Evolutionary conservation across 2,797 vertebrate species (phyloP), one percentile per base, ranked within the genome.

Genomic region (Pteropus rufus): DNA sequence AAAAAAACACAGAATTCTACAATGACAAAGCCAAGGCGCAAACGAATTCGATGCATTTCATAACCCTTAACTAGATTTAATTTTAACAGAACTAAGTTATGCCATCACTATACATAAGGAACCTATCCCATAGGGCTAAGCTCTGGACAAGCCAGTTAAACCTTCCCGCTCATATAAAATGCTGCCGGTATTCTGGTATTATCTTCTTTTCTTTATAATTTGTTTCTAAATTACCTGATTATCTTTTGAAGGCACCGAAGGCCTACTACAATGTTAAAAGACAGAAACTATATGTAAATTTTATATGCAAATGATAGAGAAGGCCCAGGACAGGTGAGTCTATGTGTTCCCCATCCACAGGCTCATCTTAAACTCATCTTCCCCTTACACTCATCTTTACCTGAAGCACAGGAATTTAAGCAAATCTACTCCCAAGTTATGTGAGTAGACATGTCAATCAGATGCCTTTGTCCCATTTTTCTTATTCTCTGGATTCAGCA

Each of bases 41-140:
- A 82, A 34, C 36, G 73, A 90, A 31, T 34, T 52, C 31, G n/a
- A 79, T 76, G 10, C 36, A 24, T 73, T 91, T 79, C 52, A 62
- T 52, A 92, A 81, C 62, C 5, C 31, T 92, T 56, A 77, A 52
- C 29, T 29, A 44, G 15, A 95, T 85, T 89, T 83, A 69, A 62
- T 72, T 73, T 85, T 58, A 76, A 36, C 10, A 72, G 41, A 75
- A 69, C 39, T 23, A 69, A 72, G 2, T 70, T 21, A 24, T 39
- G 10, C 14, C 34, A 7, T n/a, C 82, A 24, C 41, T 65, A 11
- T n/a, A 75, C 15, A 21, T 16, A 15, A 1, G n/a, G 23, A 56
- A 10, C 46, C 26, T n/a, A 5, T 14, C 11, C 19, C 19, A 9
- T 10, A 23, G 2, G 12, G 10, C 1, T 16, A 60, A n/a, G 29